Base-by-base conservation (phyloP, 2,113 vertebrate species). In the Bubalus kerabau region DNA sequence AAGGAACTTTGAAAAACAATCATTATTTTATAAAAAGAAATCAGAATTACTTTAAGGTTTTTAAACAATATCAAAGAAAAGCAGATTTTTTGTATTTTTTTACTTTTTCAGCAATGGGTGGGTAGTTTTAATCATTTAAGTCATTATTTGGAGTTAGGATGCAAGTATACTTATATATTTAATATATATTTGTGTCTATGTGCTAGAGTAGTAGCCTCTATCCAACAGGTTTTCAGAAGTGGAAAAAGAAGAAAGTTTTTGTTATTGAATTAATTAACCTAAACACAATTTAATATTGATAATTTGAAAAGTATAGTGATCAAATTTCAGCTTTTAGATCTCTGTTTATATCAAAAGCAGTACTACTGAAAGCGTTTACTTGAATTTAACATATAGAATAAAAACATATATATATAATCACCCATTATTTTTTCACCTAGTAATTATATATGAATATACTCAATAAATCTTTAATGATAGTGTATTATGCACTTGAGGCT, bases 381-480 rank as follows among this genome's bases (percentile, higher is more conserved):
- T 86, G 26, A 94, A 92, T 95, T 92, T 95, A 95, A 40, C 19
- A 2, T 85, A 87, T 57, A 67, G 48, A 95, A 91, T 87, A 94
- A 60, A 60, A 85, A 90, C 0, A 84, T 93, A 28, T 26, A 40
- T 21, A 59, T 32, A n/a, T 48, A 59, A 90, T 86, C 32, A 95
- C 17, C 16, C 93, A n/a, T 82, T 95, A 54, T 21, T 60, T 89
- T 91, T 94, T 76, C 82, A 76, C 89, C 57, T 15, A 81, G 10
- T 94, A 82, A 80, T 97, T 94, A 74, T 62, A 54, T 74, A n/a
- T 87, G 15, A 95, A 88, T 92, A 19, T 64, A 83, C 82, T 96
- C 60, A 96, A 56, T 21, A 91, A 82, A 83, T 36, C 21, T 84
- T 92, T 82, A 91, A 87, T 93, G 67, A 43, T 24, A 91, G 52